Evolutionary conservation across 2,888 invertebrate species (phyloP), one percentile per base, ranked within the genome.

Genomic region (Phania funesta): DNA sequence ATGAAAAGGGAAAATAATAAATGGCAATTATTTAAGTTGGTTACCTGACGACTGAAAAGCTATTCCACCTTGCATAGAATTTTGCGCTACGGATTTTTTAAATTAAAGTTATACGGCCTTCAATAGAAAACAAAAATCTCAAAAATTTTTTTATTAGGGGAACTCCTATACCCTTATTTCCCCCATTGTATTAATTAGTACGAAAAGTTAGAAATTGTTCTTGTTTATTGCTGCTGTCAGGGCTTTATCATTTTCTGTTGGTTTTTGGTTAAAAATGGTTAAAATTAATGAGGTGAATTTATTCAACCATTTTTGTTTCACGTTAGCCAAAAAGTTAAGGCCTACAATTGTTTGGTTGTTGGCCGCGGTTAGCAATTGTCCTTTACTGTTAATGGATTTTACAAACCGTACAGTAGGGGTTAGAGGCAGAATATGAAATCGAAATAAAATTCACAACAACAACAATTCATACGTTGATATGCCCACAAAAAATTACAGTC

Each of bases 341-440:
- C 32, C 32, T 44, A 44, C 38, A 26, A 73, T 62, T n/a, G 52
- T 62, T 52, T 50, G 73, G 62, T 0, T 64, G n/a, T n/a, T n/a
- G n/a, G n/a, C n/a, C n/a, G 62, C n/a, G 73, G 73, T 73, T 38
- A 44, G 26, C 38, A 62, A 64, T 22, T 64, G 44, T 44, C 64
- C 70, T 46, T 38, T 58, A 35, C 32, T 58, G 48, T 58, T 58
- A 58, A 48, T 58, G 35, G 48, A 26, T 44, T 56, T 58, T 58
- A 24, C 44, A 46, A 18, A 11, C 20, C 32, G 11, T n/a, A 44
- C 8, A 29, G 18, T 24, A 16, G 26, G 22, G 1, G 8, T 22
- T 6, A 20, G n/a, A 7, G 32, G 32, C 13, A 26, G 41, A 38
- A 26, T 26, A 29, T 24, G 24, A 44, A 1, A 46, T 24, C 22